These are phyloP conservation scores for Corticium candelabrum DNA, from an alignment of 37 sponge, comb jelly and placozoan species.

Conservation along the genomic window DNA sequence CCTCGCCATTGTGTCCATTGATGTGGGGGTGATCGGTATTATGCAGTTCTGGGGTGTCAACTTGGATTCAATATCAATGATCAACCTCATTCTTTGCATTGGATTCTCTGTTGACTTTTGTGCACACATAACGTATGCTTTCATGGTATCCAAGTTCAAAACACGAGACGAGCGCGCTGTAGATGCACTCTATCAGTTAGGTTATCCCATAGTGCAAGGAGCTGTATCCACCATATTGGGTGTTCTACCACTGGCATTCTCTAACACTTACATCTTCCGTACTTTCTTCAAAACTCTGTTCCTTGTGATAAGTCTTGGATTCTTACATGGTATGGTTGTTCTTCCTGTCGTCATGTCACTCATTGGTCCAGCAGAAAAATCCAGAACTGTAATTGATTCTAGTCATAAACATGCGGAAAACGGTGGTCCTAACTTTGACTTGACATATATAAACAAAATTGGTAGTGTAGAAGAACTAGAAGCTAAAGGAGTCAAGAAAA, in stretches of 20 bases:
- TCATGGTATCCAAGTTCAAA: not conserved
- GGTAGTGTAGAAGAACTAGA: no score
- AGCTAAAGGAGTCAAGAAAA: no score
- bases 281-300: not conserved
- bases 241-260: not conserved
- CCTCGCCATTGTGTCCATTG: not conserved
- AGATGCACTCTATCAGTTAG: not conserved
- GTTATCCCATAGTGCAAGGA: not conserved
- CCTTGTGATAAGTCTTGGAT: not conserved
- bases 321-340: not conserved
- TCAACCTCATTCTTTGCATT: not conserved
- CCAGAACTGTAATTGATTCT: no score
- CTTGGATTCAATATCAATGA: not conserved
- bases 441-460: no score
- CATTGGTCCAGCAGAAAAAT: not conserved
- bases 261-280: not conserved
- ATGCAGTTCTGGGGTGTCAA: not conserved
- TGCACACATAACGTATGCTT: not conserved
- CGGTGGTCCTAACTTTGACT: no score
- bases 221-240: not conserved
- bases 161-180: not conserved
- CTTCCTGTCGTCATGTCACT: not conserved
- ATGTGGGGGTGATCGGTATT: not conserved
- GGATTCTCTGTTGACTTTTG: not conserved
- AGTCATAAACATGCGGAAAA: no score